Conservation (phyloP, 2,888 invertebrate species). For the Rhodophaea formosa region DNA sequence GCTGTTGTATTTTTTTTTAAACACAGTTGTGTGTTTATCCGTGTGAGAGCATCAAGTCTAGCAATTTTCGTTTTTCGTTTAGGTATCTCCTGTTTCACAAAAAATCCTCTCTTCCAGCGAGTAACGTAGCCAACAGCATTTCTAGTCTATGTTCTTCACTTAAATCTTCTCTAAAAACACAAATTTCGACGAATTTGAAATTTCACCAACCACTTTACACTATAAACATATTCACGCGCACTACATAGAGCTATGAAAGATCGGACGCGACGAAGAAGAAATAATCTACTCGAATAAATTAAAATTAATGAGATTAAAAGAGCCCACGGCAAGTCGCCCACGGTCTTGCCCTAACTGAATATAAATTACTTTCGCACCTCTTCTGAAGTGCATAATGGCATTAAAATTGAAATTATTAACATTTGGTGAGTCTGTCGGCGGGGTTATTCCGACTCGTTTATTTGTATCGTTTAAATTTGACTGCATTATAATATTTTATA, state of each 20-base stretch:
- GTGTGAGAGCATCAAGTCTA: no score
- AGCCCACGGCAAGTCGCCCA: constrained; percentile 54
- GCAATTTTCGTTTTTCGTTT: no score
- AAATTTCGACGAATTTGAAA: no score
- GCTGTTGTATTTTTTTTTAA: not conserved
- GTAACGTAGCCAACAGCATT: no score
- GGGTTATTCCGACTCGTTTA: constrained; percentile 22
- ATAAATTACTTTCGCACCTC: constrained; percentile 75
- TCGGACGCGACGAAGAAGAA: constrained; percentile 58
- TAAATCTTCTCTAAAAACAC: no score
- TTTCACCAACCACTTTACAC: no score
- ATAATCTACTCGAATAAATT: constrained; percentile 76
- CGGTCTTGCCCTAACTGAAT: constrained; percentile 65
- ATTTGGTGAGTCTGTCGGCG: constrained; percentile 35
- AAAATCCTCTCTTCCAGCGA: no score
- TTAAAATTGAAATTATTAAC: constrained; percentile 66
- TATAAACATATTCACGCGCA: constrained; percentile 19
- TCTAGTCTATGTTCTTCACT: no score
- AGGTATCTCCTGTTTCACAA: no score
- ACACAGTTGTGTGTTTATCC: not conserved
- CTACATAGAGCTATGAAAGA: constrained; percentile 43
- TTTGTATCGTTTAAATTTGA: constrained; percentile 18
- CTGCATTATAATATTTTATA: constrained; percentile 2
- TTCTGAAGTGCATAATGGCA: constrained; percentile 72
- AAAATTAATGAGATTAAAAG: constrained; percentile 78